Conservation (phyloP, 2,113 vertebrate genomes). For the Dromaius novaehollandiae region DNA sequence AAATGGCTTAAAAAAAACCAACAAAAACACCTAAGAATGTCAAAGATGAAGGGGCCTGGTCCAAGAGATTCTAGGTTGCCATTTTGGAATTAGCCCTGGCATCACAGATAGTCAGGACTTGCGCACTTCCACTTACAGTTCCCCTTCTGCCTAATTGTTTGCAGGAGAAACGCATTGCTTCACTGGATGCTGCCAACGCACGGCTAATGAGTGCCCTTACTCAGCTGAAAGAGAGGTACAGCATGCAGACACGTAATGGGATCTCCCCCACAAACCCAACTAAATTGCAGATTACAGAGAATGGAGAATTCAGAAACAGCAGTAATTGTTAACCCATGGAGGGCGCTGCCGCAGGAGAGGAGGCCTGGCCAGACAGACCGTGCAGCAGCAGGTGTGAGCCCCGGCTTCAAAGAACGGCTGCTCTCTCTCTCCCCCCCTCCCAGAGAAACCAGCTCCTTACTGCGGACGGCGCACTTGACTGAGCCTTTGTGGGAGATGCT, state of each 20-base stretch:
- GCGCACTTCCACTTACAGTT: accelerated
- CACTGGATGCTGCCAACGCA: constrained; percentile 94
- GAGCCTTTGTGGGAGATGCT: constrained; percentile 38
- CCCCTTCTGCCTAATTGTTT: neutral
- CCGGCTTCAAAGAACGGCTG: constrained; percentile 59
- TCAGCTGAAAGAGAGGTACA: constrained; percentile 99
- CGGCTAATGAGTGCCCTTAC: constrained; percentile 97
- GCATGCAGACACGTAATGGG: constrained; percentile 98
- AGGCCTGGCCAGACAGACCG: constrained; percentile 65
- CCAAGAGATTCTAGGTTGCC: neutral
- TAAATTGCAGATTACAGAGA: constrained; percentile 99
- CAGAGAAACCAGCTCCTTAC: constrained; percentile 51
- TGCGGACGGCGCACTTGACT: constrained; percentile 70
- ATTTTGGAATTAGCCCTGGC: neutral
- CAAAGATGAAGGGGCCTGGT: neutral
- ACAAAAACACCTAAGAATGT: neutral
- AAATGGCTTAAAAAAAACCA: neutral
- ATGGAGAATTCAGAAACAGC: constrained; percentile 99
- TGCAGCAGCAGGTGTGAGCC: constrained; percentile 58
- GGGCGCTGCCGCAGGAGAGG: constrained; percentile 59
- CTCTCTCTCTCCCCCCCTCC: neutral
- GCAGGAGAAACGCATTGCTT: constrained; percentile 97
- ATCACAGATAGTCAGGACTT: accelerated
- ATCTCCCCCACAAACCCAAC: constrained; percentile 99
- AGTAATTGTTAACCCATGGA: constrained; percentile 90